These are phyloP conservation scores for Crossoptilon crossoptilon DNA, from an alignment of 2,797 vertebrate genomes.

Conservation along the genomic window DNA sequence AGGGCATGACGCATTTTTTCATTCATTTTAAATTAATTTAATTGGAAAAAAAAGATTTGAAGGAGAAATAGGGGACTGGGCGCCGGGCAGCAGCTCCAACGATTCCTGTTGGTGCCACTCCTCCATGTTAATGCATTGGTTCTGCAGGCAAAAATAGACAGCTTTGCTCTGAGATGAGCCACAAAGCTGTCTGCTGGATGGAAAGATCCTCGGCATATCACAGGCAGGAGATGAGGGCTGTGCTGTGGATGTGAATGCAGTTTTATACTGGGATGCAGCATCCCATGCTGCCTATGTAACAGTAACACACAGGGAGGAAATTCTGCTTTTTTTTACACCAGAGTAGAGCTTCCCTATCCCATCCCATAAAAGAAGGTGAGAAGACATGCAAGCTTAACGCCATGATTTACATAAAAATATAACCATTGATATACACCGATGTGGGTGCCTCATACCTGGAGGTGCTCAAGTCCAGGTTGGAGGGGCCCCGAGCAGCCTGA, in stretches of 20 bases:
- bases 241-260: neutral
- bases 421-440: no score
- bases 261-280: neutral
- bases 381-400: neutral
- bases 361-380: neutral
- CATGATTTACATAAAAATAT: neutral
- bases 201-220: neutral
- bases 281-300: neutral
- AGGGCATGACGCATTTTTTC: conserved; percentile 48
- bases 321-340: neutral
- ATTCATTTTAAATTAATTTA: conserved; percentile 63
- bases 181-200: neutral
- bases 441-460: neutral
- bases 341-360: neutral
- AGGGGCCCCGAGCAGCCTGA: neutral
- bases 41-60: neutral
- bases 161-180: neutral
- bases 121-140: conserved; percentile 8
- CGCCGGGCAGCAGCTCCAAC: fast-evolving
- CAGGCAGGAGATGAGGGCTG: neutral
- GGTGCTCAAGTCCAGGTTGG: neutral
- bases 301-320: neutral
- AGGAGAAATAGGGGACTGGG: neutral
- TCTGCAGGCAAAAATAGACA: neutral
- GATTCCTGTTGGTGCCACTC: neutral